Evolutionary conservation across 2,888 invertebrate species (phyloP), one percentile per base, ranked within the genome.

Genomic region (Rugalucina vietnamica): DNA sequence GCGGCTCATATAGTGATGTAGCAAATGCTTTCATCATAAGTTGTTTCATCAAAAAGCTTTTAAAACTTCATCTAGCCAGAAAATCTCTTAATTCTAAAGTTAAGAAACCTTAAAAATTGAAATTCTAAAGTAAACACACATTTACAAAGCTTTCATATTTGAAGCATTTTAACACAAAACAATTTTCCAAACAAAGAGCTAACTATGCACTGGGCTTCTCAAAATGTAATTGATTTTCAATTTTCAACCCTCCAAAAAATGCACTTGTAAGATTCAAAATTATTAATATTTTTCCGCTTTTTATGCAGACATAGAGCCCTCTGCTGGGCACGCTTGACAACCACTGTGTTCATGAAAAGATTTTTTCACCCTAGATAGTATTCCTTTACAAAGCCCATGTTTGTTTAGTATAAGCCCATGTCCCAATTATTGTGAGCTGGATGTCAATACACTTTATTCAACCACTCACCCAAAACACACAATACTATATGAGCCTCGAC

Each of bases 231-330:
- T 57, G 12, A n/a, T 21, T 57, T 57, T 57, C 27, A 57, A 57
- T 27, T 57, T 57, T 57, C 27, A 27, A 27, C 2, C 3, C 29
- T 29, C 27, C n/a, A n/a, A 57, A 57, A 57, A 57, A 57, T 12
- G 57, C 8, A 29, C 57, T 57, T 57, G 57, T n/a, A 57, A 57
- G 57, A 29, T 57, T 27, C 10, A 27, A 29, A 57, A 57, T 57
- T 57, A 57, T 57, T 57, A 57, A 24, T 57, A 27, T 57, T 57
- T 57, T 57, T 57, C 57, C 57, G 57, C 57, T 57, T 29, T 57
- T 57, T 57, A 57, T n/a, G 57, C 27, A 29, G 29, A 57, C 57
- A 57, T 29, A 27, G 29, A 24, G 3, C 10, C 27, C 2, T 29
- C 57, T 57, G 27, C 57, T 57, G 57, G 12, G 57, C 12, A 12